Conservation (phyloP, 1,140 invertebrate genomes). For the Octopus bimaculoides region DNA sequence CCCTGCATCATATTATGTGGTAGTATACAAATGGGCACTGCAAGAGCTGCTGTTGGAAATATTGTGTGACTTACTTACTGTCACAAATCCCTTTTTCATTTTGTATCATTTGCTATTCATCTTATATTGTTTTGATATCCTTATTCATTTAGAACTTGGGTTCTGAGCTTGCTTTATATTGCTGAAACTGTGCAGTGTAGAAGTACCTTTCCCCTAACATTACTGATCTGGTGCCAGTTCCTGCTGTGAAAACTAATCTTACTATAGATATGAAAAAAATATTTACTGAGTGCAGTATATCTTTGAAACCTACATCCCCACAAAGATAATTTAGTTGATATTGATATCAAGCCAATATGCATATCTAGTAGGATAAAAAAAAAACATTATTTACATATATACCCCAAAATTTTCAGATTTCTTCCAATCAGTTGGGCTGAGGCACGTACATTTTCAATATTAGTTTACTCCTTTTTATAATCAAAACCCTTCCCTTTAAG, state of each 20-base stretch:
- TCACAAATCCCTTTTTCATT: neutral
- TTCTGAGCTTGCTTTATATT: conserved; percentile 9
- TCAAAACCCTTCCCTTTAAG: neutral
- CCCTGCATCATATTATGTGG: conserved; percentile 2
- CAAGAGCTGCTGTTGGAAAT: conserved; percentile 8
- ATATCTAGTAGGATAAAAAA: too few relatives aligned
- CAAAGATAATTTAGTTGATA: too few relatives aligned
- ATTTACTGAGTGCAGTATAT: too few relatives aligned
- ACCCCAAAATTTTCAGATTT: too few relatives aligned
- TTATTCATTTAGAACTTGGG: conserved; percentile 6
- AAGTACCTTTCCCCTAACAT: neutral
- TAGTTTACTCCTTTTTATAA: conserved; percentile 10
- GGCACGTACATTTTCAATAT: neutral
- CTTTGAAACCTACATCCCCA: too few relatives aligned
- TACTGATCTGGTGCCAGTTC: conserved; percentile 1
- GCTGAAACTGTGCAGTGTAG: conserved; percentile 8
- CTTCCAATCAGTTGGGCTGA: neutral
- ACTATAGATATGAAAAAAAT: neutral
- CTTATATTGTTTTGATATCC: neutral
- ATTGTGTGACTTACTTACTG: neutral
- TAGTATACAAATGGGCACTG: conserved; percentile 8
- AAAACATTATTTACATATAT: too few relatives aligned
- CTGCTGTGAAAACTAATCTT: neutral
- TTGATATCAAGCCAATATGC: too few relatives aligned
- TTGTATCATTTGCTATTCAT: neutral